phyloP scores from a whole-genome alignment of 53 echinoderm and acorn worm species.

The Henricia sp. region DNA sequence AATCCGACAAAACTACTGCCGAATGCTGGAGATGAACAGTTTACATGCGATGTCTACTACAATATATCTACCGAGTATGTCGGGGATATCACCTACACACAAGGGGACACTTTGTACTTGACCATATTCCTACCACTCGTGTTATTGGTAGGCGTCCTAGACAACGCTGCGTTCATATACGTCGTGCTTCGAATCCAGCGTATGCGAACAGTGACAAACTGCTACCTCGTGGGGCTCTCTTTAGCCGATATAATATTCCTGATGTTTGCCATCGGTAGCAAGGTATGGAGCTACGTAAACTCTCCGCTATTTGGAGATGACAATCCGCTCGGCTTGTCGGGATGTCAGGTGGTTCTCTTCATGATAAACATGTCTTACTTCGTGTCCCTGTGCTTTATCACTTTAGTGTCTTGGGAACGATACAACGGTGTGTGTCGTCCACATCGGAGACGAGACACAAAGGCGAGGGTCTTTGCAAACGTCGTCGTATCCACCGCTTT shows the following conservation, averaged over 20 bases:
- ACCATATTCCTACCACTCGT: slow-evolving; percentile 76
- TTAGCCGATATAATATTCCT: slow-evolving; percentile 89
- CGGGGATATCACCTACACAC: slow-evolving; percentile 32
- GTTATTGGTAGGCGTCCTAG: slow-evolving; percentile 69
- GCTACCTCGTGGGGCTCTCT: slow-evolving; percentile 82
- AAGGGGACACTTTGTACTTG: slow-evolving; percentile 60
- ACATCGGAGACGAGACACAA: slow-evolving; percentile 32
- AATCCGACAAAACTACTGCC: too few species aligned
- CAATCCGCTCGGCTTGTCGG: slow-evolving; percentile 62
- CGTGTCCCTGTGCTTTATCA: slow-evolving; percentile 83
- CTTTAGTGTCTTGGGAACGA: slow-evolving; percentile 82
- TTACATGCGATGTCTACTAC: not conserved
- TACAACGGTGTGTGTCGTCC: slow-evolving; percentile 86
- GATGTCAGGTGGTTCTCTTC: slow-evolving; percentile 74
- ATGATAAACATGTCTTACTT: slow-evolving; percentile 83
- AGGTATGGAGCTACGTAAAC: slow-evolving; percentile 61
- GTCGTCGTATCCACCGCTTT: slow-evolving; percentile 63
- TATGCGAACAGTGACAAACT: slow-evolving; percentile 90
- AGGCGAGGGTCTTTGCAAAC: slow-evolving; percentile 42
- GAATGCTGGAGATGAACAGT: too few species aligned
- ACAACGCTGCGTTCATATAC: slow-evolving; percentile 86
- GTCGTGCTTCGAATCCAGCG: slow-evolving; percentile 78
- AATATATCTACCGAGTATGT: not conserved
- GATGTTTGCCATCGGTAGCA: slow-evolving; percentile 77
- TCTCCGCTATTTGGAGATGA: slow-evolving; percentile 79